Conservation (phyloP, 2,113 vertebrate species). For the Eidolon helvum region DNA sequence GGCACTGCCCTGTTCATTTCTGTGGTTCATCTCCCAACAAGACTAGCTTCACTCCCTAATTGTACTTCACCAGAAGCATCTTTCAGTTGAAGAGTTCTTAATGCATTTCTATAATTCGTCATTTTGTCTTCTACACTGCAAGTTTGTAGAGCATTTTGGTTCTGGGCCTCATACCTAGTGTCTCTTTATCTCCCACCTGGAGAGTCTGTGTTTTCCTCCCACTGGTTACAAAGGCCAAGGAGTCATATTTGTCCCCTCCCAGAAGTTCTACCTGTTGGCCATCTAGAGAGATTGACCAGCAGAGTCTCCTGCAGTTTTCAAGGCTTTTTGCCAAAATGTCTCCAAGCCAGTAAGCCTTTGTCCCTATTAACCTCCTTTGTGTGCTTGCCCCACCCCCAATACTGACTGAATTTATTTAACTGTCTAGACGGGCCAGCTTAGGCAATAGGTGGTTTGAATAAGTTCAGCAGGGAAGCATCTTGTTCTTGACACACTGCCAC, state of each 20-base stretch:
- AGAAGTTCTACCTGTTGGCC: not conserved
- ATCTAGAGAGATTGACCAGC: not conserved
- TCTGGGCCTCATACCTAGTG: not conserved
- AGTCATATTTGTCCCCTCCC: not conserved
- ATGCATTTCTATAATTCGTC: not conserved
- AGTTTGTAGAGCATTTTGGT: not conserved
- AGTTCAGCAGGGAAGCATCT: constrained; percentile 27
- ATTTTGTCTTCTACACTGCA: not conserved
- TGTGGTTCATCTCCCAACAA: not conserved
- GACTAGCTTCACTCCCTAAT: not conserved
- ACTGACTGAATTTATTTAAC: constrained; percentile 36
- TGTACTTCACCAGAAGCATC: not conserved
- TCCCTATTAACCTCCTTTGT: constrained; percentile 14
- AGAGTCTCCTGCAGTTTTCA: constrained; percentile 1
- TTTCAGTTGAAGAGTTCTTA: not conserved
- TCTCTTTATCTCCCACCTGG: not conserved
- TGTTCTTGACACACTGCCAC: constrained; percentile 54
- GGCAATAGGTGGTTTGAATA: constrained; percentile 30
- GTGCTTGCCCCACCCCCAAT: not conserved
- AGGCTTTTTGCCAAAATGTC: constrained; percentile 12
- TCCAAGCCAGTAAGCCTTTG: constrained; percentile 26
- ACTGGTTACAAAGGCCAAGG: not conserved
- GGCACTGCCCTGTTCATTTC: not conserved
- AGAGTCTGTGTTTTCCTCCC: not conserved
- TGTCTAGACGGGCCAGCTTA: constrained; percentile 52